phyloP scores from a whole-genome alignment of 2,113 vertebrate species.

The Laticauda colubrina region DNA sequence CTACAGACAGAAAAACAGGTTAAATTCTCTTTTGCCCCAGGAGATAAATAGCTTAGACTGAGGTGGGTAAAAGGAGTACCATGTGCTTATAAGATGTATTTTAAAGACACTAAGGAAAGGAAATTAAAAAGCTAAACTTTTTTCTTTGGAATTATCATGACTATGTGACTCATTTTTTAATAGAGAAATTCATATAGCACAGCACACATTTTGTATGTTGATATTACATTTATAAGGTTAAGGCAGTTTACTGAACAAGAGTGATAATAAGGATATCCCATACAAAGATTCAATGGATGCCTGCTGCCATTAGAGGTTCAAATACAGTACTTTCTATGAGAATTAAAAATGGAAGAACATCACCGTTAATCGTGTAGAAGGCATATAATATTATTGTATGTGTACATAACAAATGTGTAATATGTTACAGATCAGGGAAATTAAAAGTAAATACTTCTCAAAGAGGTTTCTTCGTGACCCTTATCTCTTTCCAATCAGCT shows the following conservation, averaged over 20 bases:
- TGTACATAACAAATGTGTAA: background rate
- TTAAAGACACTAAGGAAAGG: background rate
- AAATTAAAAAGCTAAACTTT: background rate
- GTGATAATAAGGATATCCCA: background rate
- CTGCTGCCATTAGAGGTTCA: background rate
- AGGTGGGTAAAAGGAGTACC: background rate
- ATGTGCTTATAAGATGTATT: background rate
- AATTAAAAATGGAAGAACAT: background rate
- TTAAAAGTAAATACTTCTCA: background rate
- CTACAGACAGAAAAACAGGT: background rate
- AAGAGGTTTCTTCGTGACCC: background rate
- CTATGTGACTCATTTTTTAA: background rate
- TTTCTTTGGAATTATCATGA: background rate
- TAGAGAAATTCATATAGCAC: background rate
- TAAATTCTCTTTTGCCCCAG: background rate
- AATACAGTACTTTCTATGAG: background rate
- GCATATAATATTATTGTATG: background rate
- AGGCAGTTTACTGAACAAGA: background rate
- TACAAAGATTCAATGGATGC: background rate
- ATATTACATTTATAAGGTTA: background rate
- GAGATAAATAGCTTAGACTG: background rate
- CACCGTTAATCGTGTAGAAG: background rate
- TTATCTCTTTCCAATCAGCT: constrained; percentile 70
- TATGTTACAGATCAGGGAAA: background rate
- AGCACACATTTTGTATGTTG: background rate